phyloP scores from a whole-genome alignment of 2,113 vertebrate species.

The Otus sunia region DNA sequence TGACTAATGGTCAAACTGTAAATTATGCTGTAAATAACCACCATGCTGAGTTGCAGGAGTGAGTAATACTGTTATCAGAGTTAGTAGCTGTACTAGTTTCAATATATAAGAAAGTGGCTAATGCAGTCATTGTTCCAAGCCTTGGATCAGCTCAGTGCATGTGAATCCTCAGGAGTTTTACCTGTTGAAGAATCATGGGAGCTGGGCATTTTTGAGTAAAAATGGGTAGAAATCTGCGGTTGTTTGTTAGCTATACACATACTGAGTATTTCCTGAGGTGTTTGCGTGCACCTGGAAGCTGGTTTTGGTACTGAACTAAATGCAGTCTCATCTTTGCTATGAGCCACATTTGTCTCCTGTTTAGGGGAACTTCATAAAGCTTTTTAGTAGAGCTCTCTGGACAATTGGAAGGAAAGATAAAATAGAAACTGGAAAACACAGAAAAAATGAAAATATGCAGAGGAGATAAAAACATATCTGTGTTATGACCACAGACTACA shows the following conservation, averaged over 20 bases:
- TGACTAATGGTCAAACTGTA: slow-evolving; percentile 35
- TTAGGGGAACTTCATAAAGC: not conserved
- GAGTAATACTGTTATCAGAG: not conserved
- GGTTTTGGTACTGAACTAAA: not conserved
- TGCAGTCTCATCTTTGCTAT: not conserved
- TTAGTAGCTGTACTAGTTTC: not conserved
- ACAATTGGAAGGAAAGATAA: not conserved
- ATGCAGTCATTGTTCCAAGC: not conserved
- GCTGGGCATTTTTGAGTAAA: not conserved
- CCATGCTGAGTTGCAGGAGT: not conserved
- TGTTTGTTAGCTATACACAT: not conserved
- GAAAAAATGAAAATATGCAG: not conserved
- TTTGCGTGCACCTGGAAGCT: not conserved
- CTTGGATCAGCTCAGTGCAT: not conserved
- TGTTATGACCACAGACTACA: not conserved
- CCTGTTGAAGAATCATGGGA: not conserved
- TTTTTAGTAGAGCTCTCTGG: not conserved
- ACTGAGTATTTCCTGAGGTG: not conserved
- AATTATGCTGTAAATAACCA: not conserved
- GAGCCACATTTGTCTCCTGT: not conserved
- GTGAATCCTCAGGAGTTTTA: not conserved
- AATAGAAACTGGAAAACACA: not conserved
- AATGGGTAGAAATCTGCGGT: not conserved
- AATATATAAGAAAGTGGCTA: not conserved
- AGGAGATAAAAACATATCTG: not conserved